Conservation (phyloP, 2,888 invertebrate species). For the Nomada fucata region DNA sequence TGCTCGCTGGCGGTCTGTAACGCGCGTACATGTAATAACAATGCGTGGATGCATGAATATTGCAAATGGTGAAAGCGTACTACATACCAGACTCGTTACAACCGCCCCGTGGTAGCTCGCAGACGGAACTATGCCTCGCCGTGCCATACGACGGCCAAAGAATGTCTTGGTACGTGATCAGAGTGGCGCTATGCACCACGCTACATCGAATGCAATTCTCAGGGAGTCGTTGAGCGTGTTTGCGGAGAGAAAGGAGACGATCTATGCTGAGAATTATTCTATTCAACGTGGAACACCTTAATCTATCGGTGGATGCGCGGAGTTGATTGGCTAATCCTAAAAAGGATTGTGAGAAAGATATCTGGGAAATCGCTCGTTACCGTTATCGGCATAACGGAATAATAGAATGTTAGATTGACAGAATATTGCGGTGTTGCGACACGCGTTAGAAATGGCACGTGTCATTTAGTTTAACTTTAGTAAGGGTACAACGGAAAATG, state of each 20-base stretch:
- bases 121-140: slow-evolving; percentile 35
- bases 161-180: slow-evolving; percentile 55
- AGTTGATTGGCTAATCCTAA: too few species aligned
- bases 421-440: too few species aligned
- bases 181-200: slow-evolving; percentile 31
- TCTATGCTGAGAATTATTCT: slow-evolving; percentile 4
- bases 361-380: too few species aligned
- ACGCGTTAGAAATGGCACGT: too few species aligned
- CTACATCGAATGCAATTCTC: neutral
- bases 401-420: too few species aligned
- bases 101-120: slow-evolving; percentile 40
- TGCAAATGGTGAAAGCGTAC: slow-evolving; percentile 79
- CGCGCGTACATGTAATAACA: slow-evolving; percentile 66
- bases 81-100: slow-evolving; percentile 75
- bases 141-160: slow-evolving; percentile 38
- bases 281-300: too few species aligned
- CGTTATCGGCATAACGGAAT: too few species aligned
- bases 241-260: neutral
- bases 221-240: neutral
- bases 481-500: too few species aligned
- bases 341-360: too few species aligned
- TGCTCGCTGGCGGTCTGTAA: slow-evolving; percentile 39
- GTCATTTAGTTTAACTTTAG: too few species aligned
- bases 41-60: slow-evolving; percentile 75
- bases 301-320: too few species aligned